A percentile compares a stretch with the other conserved stretches of the same genome.
Evolutionary conservation across 2,888 invertebrate genomes (phyloP).

Genomic region (Orthonevra nobilis): DNA sequence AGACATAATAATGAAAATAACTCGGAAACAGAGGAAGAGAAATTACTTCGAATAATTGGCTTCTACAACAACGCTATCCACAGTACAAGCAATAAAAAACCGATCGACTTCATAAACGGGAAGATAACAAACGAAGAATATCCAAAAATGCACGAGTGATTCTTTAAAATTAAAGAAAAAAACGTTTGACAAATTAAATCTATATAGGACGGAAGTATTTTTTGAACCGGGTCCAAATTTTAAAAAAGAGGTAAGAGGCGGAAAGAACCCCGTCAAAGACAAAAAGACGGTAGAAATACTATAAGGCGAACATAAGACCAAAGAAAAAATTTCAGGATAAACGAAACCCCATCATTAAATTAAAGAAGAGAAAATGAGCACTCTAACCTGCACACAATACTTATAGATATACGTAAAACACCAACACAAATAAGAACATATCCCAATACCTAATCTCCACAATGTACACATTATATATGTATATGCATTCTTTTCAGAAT

Average conservation of each 20-base stretch:
- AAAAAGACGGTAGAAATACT: slow-evolving; percentile 55
- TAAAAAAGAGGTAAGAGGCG: slow-evolving; percentile 30
- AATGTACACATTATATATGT: no score
- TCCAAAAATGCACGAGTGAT: slow-evolving; percentile 34
- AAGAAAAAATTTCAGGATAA: slow-evolving; percentile 57
- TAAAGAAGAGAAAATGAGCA: slow-evolving; percentile 16
- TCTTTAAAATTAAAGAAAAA: slow-evolving; percentile 47
- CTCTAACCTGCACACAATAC: no score
- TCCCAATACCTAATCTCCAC: no score
- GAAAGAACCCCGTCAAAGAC: slow-evolving; percentile 66
- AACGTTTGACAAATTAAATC: slow-evolving; percentile 34
- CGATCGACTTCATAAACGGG: slow-evolving; percentile 67
- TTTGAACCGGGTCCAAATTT: background rate
- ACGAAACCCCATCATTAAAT: slow-evolving; percentile 29
- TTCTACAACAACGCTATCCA: slow-evolving; percentile 70
- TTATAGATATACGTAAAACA: background rate
- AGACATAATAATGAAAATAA: slow-evolving; percentile 61
- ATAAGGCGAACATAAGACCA: slow-evolving; percentile 58
- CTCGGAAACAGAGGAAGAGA: slow-evolving; percentile 62
- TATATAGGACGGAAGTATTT: background rate
- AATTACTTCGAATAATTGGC: slow-evolving; percentile 61
- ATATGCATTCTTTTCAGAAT: background rate
- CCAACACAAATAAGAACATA: no score
- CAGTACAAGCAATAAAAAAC: slow-evolving; percentile 50
- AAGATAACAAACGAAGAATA: slow-evolving; percentile 55